Base-by-base conservation (phyloP, 2,888 invertebrate genomes). In the Drosophila limbata region DNA sequence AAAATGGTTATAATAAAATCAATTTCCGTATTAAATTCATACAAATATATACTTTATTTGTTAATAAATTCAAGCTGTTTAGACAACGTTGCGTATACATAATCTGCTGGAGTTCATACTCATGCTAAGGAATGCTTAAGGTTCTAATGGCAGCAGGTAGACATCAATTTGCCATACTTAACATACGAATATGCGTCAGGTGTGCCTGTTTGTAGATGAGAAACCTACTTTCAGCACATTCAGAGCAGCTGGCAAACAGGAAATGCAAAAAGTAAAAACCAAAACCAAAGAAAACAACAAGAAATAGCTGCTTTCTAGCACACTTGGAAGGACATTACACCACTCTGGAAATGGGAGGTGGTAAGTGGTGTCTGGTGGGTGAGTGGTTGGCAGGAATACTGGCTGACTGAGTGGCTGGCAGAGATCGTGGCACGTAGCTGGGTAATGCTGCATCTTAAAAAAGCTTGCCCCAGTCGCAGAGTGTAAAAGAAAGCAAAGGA, bases 391-490 rank as follows among this genome's bases (percentile, higher is more conserved):
- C n/a, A n/a, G 37, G n/a, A 6, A n/a, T n/a, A n/a, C n/a, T 8
- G n/a, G 8, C n/a, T 13, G 11, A 21, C 37, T 62, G 59, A n/a
- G 42, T 60, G 53, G 50, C 61, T 61, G 53, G 48, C 69, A 50
- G 57, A 63, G 82, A 71, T 56, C 73, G 69, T 68, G 65, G 69
- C 84, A 88, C 88, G 88, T 88, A 80, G 78, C 70, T 59, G 74
- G 74, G 44, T 84, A 88, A 85, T 85, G 84, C 77, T 83, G 86
- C 83, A 85, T 80, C 88, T 85, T 85, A 85, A 85, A 84, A 83
- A 72, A 64, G 78, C 73, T 69, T 59, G 50, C 64, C 55, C 45
- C 63, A 44, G 51, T 13, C 4, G 53, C 44, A 52, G 39, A 51
- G 19, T 17, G 28, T 8, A 28, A 48, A 68, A 51, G 37, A 39